Base-by-base conservation (phyloP, 2,888 invertebrate genomes). In the Strigamia maritima region DNA sequence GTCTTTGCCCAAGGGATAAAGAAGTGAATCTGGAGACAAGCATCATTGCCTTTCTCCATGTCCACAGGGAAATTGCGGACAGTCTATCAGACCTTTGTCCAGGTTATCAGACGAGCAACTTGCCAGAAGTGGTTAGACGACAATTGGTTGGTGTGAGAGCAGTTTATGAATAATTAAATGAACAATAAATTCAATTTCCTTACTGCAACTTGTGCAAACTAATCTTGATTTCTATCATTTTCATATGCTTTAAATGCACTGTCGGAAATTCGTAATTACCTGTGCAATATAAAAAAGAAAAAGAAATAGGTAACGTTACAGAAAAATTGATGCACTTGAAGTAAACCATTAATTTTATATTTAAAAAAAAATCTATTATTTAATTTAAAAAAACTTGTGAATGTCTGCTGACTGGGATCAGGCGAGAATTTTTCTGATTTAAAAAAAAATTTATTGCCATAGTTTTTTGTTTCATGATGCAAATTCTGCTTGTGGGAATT, bases 21-120 rank as follows among this genome's bases (percentile, higher is more conserved):
- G 70, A 70, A 70, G 70, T 70, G 70, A 70, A 70, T 70, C 70
- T 70, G 70, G 70, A 70, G 70, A 70, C 70, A 70, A 70, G 70
- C 70, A 70, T 70, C 70, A 70, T 70, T 70, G 70, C 70, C 70
- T 70, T 70, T 70, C 70, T 70, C 70, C 70, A 70, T 70, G 70
- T 70, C 70, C 70, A 70, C 70, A 70, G 70, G 70, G 70, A 70
- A 70, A 70, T 70, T 70, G 70, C 70, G 70, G 70, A 26, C 70
- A 70, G 70, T 70, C 70, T 70, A 70, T 70, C 70, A 70, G 70
- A 70, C 70, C 70, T 70, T 70, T 70, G 70, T 70, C 70, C 70
- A 70, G 70, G 70, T 70, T 70, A 70, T 70, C 70, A 70, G 70
- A 28, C 70, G 26, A 70, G 28, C 70, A 70, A 70, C 70, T 70